Percentiles rank a stretch among this genome's conserved stretches.
Evolutionary conservation across 2,113 vertebrate species (phyloP).

Genomic region (Illadopsis cleaveri): DNA sequence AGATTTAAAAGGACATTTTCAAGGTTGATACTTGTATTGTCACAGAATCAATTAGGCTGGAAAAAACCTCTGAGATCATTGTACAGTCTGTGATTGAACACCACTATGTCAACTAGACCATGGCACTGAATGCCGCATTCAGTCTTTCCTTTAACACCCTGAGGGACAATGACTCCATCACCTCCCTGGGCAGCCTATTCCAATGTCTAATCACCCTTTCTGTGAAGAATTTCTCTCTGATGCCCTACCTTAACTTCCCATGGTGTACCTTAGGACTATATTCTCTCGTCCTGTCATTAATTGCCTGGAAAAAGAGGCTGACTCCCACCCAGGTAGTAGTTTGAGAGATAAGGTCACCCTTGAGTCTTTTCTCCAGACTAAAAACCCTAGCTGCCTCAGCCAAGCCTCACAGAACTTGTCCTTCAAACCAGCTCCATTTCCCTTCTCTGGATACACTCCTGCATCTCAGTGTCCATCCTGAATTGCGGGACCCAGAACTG

Average conservation of each 20-base stretch:
- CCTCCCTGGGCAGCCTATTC: not conserved
- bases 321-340: not conserved
- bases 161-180: not conserved
- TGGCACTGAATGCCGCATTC: not conserved
- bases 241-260: not conserved
- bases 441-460: not conserved
- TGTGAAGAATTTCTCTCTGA: not conserved
- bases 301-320: not conserved
- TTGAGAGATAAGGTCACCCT: not conserved
- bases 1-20: not conserved
- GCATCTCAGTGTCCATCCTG: not conserved
- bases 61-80: not conserved
- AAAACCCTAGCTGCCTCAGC: not conserved
- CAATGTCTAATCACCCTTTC: not conserved
- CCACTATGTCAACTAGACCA: not conserved
- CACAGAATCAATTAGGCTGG: not conserved
- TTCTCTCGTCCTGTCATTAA: not conserved
- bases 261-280: not conserved
- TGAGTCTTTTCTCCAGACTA: not conserved
- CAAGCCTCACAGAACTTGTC: not conserved
- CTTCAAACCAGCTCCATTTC: not conserved
- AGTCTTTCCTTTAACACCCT: not conserved
- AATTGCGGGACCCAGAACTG: accelerated
- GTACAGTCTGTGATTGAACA: not conserved
- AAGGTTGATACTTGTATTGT: not conserved